Percentiles rank a stretch among this genome's conserved stretches.
These are phyloP conservation scores for Rhincodon typus DNA, from an alignment of 2,797 vertebrate species.

Conservation along the genomic window DNA sequence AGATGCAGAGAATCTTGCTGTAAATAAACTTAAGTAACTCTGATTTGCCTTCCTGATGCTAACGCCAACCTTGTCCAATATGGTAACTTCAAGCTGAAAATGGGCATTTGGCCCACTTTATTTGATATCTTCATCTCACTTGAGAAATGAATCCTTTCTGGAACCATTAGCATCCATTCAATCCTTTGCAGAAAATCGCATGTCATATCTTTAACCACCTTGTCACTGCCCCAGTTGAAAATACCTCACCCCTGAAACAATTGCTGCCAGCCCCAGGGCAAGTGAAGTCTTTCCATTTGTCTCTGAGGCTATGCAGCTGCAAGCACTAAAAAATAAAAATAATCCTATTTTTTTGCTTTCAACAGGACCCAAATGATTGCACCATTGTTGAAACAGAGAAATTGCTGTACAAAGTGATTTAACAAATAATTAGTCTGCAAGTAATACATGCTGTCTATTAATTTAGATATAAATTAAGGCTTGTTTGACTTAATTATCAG, in stretches of 20 bases:
- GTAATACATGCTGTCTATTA: not conserved
- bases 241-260: not conserved
- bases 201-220: not conserved
- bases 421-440: not conserved
- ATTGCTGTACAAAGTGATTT: not conserved
- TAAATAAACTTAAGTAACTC: too few species aligned
- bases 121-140: too few species aligned
- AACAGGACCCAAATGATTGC: not conserved
- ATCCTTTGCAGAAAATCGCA: not conserved
- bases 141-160: not conserved
- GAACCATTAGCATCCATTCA: not conserved
- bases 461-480: not conserved
- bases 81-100: too few species aligned
- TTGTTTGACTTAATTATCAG: constrained; percentile 2
- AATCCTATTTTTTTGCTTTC: not conserved
- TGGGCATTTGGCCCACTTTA: too few species aligned
- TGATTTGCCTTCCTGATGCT: too few species aligned
- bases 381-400: not conserved
- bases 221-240: not conserved
- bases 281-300: not conserved
- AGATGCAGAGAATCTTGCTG: too few species aligned
- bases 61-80: too few species aligned
- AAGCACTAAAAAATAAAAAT: not conserved
- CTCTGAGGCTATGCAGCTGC: not conserved
- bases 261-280: not conserved